phyloP scores from a whole-genome alignment of 2,113 vertebrate genomes.

The Brienomyrus longianalis region DNA sequence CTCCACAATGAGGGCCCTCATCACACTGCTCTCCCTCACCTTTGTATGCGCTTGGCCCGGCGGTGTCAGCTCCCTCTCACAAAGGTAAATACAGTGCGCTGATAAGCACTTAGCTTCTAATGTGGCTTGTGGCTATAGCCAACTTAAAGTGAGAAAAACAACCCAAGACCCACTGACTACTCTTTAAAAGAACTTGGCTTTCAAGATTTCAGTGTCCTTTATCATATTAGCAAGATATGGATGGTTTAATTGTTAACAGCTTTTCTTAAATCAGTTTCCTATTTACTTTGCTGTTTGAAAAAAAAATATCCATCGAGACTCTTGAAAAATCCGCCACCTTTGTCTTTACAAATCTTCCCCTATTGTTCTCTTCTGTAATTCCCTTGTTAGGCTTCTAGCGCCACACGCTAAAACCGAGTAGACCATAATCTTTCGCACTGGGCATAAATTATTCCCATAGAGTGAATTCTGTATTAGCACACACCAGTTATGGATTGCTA shows the following conservation, averaged over 20 bases:
- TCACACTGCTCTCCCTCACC: neutral
- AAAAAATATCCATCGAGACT: neutral
- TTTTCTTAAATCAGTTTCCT: neutral
- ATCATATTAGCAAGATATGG: neutral
- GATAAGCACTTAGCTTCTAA: neutral
- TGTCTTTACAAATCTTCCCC: neutral
- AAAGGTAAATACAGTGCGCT: neutral
- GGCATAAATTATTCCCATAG: slow-evolving; percentile 73
- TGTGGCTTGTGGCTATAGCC: neutral
- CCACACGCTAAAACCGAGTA: slow-evolving; percentile 62
- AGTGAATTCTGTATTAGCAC: slow-evolving; percentile 60
- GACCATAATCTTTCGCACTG: slow-evolving; percentile 51
- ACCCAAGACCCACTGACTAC: neutral
- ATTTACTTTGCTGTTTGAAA: neutral
- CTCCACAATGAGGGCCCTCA: neutral
- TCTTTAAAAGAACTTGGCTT: neutral
- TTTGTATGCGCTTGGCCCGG: neutral
- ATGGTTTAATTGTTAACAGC: neutral
- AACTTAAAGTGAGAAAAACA: neutral
- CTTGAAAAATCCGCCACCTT: neutral
- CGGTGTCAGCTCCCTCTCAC: neutral
- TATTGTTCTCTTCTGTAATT: neutral
- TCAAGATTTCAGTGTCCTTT: neutral
- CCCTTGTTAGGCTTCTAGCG: slow-evolving; percentile 27
- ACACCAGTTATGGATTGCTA: slow-evolving; percentile 82